These are phyloP conservation scores for Menidia beryllina DNA, from an alignment of 2,113 vertebrate genomes.

Conservation along the genomic window DNA sequence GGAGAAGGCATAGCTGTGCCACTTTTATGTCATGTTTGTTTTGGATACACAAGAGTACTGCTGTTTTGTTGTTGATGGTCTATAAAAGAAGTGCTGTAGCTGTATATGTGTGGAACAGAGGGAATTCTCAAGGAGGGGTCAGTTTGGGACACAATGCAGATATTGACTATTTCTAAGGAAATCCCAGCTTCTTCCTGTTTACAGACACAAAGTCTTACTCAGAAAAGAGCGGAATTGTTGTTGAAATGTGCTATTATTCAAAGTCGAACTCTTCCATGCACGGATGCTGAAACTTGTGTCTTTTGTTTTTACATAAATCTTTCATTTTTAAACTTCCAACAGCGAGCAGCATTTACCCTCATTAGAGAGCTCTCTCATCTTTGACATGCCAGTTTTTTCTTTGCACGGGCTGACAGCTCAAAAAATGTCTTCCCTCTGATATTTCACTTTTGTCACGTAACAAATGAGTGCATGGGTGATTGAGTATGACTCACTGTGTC, in stretches of 20 bases:
- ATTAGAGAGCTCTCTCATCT: too few relatives aligned
- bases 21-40: background rate
- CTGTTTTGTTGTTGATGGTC: constrained; percentile 17
- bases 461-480: too few relatives aligned
- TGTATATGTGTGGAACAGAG: constrained; percentile 10
- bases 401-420: too few relatives aligned
- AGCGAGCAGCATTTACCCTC: too few relatives aligned
- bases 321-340: too few relatives aligned
- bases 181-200: constrained; percentile 62
- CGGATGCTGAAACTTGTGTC: background rate
- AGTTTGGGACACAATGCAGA: constrained; percentile 47
- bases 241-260: constrained; percentile 30
- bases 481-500: too few relatives aligned
- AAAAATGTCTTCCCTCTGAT: too few relatives aligned
- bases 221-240: constrained; percentile 44
- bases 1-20: too few relatives aligned
- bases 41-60: constrained; percentile 14
- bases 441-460: too few relatives aligned
- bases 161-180: constrained; percentile 68
- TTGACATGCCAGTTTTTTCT: too few relatives aligned
- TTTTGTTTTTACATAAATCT: too few relatives aligned
- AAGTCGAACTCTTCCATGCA: constrained; percentile 36
- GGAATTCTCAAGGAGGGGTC: constrained; percentile 54
- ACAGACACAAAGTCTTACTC: constrained; percentile 50
- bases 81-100: constrained; percentile 21